Evolutionary conservation across 2,797 vertebrate species (phyloP).

Genomic region (Columba guinea): DNA sequence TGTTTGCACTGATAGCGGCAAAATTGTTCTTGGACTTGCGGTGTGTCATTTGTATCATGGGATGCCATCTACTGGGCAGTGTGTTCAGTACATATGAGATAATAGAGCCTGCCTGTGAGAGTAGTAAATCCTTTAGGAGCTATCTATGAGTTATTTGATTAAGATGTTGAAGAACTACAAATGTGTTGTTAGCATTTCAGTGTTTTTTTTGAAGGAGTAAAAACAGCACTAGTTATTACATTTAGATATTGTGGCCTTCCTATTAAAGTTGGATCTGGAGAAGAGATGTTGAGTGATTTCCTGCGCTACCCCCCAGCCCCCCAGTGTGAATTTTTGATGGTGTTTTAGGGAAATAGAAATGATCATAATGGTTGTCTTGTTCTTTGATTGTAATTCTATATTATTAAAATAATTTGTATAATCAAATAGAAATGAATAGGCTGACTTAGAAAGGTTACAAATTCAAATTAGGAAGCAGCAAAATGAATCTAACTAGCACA

Average conservation of each 20-base stretch:
- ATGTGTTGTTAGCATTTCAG: neutral
- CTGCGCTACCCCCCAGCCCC: too few relatives aligned
- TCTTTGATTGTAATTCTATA: neutral
- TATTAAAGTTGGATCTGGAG: neutral
- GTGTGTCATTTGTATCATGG: neutral
- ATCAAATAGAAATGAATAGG: neutral
- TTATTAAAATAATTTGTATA: neutral
- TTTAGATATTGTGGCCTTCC: neutral
- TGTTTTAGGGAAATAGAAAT: neutral
- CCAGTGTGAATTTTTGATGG: neutral
- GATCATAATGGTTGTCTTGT: neutral
- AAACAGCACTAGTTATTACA: rapidly evolving
- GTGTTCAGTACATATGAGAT: too few relatives aligned
- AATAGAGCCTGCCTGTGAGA: neutral
- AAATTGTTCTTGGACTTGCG: neutral
- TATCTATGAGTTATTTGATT: neutral
- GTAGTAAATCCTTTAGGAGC: neutral
- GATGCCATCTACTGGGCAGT: neutral
- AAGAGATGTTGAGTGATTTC: neutral
- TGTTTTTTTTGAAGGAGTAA: neutral
- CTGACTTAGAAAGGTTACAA: neutral
- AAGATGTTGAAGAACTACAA: neutral
- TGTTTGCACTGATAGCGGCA: neutral
- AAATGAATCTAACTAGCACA: neutral
- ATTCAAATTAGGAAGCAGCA: neutral